A percentile compares a stretch with the other conserved stretches of the same genome.
Conservation (phyloP, 2,113 vertebrate species). For the Bos javanicus region DNA sequence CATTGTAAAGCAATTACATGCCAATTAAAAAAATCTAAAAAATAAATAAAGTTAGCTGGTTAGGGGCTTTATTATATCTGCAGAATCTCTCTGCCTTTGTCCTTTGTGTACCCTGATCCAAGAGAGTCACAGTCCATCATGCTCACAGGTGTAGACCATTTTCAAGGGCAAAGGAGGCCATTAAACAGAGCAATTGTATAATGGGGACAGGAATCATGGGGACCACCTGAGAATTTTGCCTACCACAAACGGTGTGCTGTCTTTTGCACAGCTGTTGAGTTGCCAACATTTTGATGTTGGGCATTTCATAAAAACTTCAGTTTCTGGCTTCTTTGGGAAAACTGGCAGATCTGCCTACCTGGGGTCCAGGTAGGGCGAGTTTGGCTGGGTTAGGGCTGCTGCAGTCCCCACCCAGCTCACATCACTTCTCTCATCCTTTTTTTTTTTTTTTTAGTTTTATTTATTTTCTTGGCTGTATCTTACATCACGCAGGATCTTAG, state of each 20-base stretch:
- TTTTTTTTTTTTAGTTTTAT: neutral
- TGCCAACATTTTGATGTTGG: neutral
- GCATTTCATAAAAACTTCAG: neutral
- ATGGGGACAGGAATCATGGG: neutral
- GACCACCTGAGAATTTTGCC: neutral
- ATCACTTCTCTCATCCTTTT: neutral
- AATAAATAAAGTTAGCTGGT: neutral
- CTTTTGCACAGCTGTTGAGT: neutral
- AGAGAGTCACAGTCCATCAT: neutral
- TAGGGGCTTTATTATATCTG: neutral
- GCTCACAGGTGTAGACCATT: neutral
- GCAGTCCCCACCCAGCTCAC: neutral
- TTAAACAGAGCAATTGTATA: neutral
- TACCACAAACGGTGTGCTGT: neutral
- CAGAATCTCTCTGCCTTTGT: neutral
- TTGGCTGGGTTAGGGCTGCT: neutral
- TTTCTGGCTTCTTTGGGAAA: neutral
- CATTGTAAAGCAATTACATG: neutral
- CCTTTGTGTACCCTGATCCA: neutral
- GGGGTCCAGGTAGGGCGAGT: neutral
- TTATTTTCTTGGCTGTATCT: neutral
- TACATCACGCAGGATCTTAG: neutral
- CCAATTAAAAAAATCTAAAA: neutral
- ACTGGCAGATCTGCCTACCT: neutral
- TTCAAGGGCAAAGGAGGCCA: neutral